Conservation (phyloP, 2,797 vertebrate species). For the Bradypus variegatus region DNA sequence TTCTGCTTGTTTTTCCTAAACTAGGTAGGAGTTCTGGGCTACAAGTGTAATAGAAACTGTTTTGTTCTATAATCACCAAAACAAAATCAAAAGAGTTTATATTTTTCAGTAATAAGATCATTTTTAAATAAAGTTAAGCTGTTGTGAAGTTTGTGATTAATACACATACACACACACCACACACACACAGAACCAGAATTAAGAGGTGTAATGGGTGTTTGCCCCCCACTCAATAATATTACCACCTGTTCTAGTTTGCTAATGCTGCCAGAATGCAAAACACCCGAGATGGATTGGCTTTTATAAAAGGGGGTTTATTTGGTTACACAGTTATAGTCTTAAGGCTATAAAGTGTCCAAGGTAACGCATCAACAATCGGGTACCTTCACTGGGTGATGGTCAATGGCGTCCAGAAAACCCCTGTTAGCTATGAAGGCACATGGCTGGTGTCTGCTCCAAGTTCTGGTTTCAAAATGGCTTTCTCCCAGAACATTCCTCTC, state of each 20-base stretch:
- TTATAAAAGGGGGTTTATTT: no score
- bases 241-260: background rate
- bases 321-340: no score
- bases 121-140: constrained; percentile 20
- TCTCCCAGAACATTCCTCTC: no score
- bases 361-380: no score
- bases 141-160: background rate
- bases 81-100: constrained; percentile 18
- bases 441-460: no score
- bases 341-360: no score
- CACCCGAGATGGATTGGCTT: no score
- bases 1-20: constrained; percentile 32
- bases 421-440: no score
- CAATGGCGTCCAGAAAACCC: no score
- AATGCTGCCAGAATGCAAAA: no score
- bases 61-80: constrained; percentile 1
- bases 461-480: no score
- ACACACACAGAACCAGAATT: background rate
- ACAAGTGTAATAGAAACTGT: background rate
- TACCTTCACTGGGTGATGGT: no score
- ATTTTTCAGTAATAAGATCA: constrained; percentile 3
- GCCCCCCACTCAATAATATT: background rate
- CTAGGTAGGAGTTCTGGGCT: background rate
- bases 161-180: background rate
- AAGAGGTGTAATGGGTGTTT: background rate